Conservation (phyloP, 2,888 invertebrate genomes). For the Myopa testacea region DNA sequence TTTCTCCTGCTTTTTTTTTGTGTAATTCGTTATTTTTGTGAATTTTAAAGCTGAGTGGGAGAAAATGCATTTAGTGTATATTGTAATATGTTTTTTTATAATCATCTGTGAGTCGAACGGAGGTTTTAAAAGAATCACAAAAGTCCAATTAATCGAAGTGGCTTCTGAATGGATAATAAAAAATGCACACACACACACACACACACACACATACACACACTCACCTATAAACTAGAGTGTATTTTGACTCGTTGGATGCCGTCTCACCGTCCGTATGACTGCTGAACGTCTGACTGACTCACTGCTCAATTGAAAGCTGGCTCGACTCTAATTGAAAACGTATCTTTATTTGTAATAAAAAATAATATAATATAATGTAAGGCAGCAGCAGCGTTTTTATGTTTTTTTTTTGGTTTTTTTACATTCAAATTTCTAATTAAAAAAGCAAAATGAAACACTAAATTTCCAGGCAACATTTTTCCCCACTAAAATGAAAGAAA, state of each 20-base stretch:
- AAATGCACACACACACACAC: too few relatives aligned
- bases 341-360: slow-evolving; percentile 5
- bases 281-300: background rate
- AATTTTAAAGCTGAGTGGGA: too few relatives aligned
- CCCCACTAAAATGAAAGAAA: slow-evolving; percentile 2
- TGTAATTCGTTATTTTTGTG: too few relatives aligned
- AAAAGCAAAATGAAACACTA: background rate
- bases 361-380: slow-evolving; percentile 7
- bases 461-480: background rate
- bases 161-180: too few relatives aligned
- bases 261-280: too few relatives aligned
- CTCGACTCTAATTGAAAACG: slow-evolving; percentile 6
- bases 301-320: background rate
- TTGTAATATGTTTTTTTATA: background rate
- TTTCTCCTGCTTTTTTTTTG: too few relatives aligned
- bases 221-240: too few relatives aligned
- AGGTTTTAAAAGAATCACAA: too few relatives aligned
- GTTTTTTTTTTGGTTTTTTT: background rate
- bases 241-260: too few relatives aligned
- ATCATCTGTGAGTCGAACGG: background rate
- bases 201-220: too few relatives aligned
- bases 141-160: too few relatives aligned
- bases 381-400: background rate
- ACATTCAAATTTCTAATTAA: background rate
- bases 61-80: too few relatives aligned